These are phyloP conservation scores for Echinarachnius parma DNA, from an alignment of 53 echinoderm and acorn worm species.

Conservation along the genomic window DNA sequence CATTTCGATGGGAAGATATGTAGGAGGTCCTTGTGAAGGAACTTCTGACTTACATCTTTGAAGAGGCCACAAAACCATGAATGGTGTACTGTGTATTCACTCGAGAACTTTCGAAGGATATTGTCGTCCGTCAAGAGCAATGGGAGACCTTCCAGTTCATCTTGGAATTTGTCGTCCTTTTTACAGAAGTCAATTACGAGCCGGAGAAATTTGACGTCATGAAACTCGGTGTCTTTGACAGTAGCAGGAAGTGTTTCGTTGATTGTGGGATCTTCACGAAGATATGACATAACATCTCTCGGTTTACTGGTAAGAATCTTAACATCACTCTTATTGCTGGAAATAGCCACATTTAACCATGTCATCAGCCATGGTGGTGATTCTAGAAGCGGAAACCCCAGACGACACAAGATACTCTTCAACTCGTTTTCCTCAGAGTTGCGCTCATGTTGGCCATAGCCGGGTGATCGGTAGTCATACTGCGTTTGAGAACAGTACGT, in stretches of 20 bases:
- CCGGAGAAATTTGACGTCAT: not conserved
- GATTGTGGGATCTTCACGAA: not conserved
- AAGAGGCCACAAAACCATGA: conserved; percentile 10
- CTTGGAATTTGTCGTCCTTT: not conserved
- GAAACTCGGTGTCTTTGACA: conserved; percentile 5
- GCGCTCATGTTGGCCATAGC: too few species aligned
- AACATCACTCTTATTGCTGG: too few species aligned
- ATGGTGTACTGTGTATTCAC: not conserved
- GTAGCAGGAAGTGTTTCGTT: not conserved
- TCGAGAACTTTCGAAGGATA: conserved; percentile 1
- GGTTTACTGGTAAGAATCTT: conserved; percentile 1
- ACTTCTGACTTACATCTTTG: not conserved
- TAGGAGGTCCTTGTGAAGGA: conserved; percentile 1
- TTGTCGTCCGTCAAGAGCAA: conserved; percentile 7
- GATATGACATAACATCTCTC: not conserved
- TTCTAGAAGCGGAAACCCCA: too few species aligned
- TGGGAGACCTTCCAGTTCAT: conserved; percentile 6
- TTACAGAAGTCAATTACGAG: conserved; percentile 5
- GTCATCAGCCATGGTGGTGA: too few species aligned
- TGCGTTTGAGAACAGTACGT: too few species aligned
- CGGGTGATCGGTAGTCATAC: too few species aligned
- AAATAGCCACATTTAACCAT: too few species aligned
- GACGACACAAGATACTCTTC: too few species aligned
- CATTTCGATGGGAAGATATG: not conserved
- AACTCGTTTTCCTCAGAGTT: too few species aligned